Evolutionary conservation across 2,888 invertebrate genomes (phyloP).

Genomic region (Allophyes oxyacanthae): DNA sequence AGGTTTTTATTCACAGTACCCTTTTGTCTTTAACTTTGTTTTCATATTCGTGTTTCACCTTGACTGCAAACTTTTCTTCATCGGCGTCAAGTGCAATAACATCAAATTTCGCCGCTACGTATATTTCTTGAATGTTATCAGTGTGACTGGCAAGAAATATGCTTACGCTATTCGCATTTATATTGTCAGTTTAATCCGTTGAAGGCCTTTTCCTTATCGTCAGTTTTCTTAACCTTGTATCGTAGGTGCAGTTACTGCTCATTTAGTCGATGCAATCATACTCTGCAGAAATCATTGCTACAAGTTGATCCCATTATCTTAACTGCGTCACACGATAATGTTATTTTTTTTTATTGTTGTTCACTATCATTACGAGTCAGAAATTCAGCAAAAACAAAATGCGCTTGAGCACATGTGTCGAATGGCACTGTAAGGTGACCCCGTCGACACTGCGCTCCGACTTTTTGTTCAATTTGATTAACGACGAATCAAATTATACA

Average conservation of each 20-base stretch:
- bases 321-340: background rate
- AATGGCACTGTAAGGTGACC: constrained; percentile 63
- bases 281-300: background rate
- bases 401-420: constrained; percentile 61
- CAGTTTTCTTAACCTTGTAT: constrained; percentile 4
- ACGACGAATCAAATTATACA: constrained; percentile 53
- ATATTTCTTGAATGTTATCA: constrained; percentile 49
- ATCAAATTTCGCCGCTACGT: constrained; percentile 34
- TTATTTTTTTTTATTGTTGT: constrained; percentile 9
- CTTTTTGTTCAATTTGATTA: constrained; percentile 56
- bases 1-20: constrained; percentile 7
- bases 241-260: background rate
- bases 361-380: constrained; percentile 27
- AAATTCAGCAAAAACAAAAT: constrained; percentile 36
- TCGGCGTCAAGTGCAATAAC: constrained; percentile 44
- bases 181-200: constrained; percentile 30
- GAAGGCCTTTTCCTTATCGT: constrained; percentile 22
- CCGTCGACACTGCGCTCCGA: constrained; percentile 56
- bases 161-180: constrained; percentile 28
- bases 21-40: constrained; percentile 14
- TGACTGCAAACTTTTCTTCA: constrained; percentile 50
- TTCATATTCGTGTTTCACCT: constrained; percentile 34
- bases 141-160: constrained; percentile 33
- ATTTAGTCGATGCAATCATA: constrained; percentile 4
- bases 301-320: background rate